Base-by-base conservation (phyloP, 2,888 invertebrate genomes). In the Aphelenchoides bicaudatus region DNA sequence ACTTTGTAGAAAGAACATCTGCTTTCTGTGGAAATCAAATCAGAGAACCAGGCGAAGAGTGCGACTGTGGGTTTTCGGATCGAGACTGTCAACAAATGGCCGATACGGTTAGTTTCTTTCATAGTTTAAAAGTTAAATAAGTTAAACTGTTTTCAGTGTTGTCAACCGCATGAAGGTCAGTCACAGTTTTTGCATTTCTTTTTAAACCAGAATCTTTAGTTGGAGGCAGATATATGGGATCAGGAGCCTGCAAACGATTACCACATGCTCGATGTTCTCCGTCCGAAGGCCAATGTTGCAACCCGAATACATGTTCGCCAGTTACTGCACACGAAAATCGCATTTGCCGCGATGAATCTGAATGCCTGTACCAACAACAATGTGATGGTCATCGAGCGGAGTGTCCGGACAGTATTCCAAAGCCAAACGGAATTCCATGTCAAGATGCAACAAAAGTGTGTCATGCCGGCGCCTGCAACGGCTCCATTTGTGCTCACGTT, bases 21-120 rank as follows among this genome's bases (percentile, higher is more conserved):
- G 91, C 96, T 28, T 98, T 96, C 86, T 99, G 98, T 82, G 98
- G 98, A 56, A 99, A 99, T 82, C 93, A 93, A 82, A 92, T 99
- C 75, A 91, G 92, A 0, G 98, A 99, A 80, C 88, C 87, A 27
- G 92, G 90, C 48, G 98, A 99, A 82, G 90, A 96, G 82, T 99
- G 98, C 79, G 98, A 99, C 81, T 98, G 96, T 81, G 98, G 98
- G 57, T 93, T 78, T 62, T 70, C 73, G n/a, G 70, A 71, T 38
- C 51, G 87, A 13, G 94, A 96, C 78, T 98, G 96, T 82, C 86
- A 86, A 67, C 70, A 73, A 30, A 74, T 75, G 70, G 74, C 69
- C 38, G 79, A 83, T 65, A n/a, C n/a, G n/a, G n/a, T n/a, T n/a
- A n/a, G n/a, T n/a, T n/a, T n/a, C n/a, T n/a, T n/a, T n/a, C n/a